These are phyloP conservation scores for Lytechinus variegatus DNA, from an alignment of 35 echinoderm and acorn worm species.

Conservation along the genomic window DNA sequence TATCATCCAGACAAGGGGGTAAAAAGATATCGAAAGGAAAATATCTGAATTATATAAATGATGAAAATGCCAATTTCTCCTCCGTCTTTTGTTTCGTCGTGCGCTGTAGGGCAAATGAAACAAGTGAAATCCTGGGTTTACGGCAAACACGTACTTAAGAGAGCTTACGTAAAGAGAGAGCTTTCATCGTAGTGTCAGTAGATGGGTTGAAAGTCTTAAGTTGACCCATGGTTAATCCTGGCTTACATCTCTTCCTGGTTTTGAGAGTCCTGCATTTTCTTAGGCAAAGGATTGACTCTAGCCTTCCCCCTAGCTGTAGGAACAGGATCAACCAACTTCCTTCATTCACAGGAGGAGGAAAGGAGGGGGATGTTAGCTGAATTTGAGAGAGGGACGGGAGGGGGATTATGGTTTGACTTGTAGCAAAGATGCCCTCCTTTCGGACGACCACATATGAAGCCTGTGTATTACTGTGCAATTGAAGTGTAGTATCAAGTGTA, in stretches of 20 bases:
- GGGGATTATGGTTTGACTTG: not conserved
- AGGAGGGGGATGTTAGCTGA: not conserved
- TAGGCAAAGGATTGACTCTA: not conserved
- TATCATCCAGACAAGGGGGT: not conserved
- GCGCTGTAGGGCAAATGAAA: not conserved
- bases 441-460: not conserved
- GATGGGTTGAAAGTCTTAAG: not conserved
- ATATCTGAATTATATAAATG: not conserved
- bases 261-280: not conserved
- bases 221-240: conserved; percentile 5
- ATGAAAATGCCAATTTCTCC: conserved; percentile 3
- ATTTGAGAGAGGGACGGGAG: not conserved
- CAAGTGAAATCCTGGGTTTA: not conserved
- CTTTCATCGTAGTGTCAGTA: not conserved
- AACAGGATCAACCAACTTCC: not conserved
- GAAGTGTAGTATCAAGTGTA: no score
- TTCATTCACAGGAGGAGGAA: not conserved
- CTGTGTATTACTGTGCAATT: not conserved
- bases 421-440: not conserved
- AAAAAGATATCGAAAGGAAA: not conserved
- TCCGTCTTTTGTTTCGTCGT: not conserved
- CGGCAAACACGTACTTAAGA: not conserved
- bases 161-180: not conserved
- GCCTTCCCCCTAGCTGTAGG: not conserved
- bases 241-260: not conserved